Conservation (phyloP, 1,140 invertebrate genomes). For the Ceratitis capitata region DNA sequence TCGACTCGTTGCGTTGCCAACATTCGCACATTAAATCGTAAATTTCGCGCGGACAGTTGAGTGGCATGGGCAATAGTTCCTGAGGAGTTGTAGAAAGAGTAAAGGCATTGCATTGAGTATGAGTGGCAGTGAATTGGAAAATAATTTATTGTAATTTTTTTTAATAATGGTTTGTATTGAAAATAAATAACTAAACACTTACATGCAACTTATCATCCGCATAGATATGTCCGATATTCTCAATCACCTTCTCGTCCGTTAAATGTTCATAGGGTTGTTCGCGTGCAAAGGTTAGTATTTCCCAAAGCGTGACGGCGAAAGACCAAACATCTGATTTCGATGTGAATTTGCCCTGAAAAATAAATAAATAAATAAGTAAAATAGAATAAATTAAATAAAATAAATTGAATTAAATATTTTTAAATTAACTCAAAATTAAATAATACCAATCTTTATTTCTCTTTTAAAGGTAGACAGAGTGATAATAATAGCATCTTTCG, state of each 20-base stretch:
- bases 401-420: no score
- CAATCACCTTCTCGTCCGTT: conserved; percentile 81
- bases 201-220: conserved; percentile 70
- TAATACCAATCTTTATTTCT: no score
- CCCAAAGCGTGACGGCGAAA: conserved; percentile 90
- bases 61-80: conserved; percentile 78
- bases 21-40: conserved; percentile 95
- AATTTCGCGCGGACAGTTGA: conserved; percentile 88
- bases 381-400: no score
- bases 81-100: conserved; percentile 55
- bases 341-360: conserved; percentile 79
- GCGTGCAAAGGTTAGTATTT: conserved; percentile 85
- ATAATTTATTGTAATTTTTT: no score
- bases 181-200: conserved; percentile 46
- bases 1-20: conserved; percentile 86
- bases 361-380: conserved; percentile 43
- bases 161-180: no score
- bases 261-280: conserved; percentile 85
- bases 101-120: no score
- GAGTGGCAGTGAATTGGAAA: no score
- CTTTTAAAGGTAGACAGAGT: no score
- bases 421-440: no score
- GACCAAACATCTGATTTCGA: conserved; percentile 90
- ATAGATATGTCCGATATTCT: conserved; percentile 79
- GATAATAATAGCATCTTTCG: no score